A percentile compares a stretch with the other conserved stretches of the same genome.
phyloP scores from a whole-genome alignment of 1,140 invertebrate genomes.

The Helicoverpa armigera region DNA sequence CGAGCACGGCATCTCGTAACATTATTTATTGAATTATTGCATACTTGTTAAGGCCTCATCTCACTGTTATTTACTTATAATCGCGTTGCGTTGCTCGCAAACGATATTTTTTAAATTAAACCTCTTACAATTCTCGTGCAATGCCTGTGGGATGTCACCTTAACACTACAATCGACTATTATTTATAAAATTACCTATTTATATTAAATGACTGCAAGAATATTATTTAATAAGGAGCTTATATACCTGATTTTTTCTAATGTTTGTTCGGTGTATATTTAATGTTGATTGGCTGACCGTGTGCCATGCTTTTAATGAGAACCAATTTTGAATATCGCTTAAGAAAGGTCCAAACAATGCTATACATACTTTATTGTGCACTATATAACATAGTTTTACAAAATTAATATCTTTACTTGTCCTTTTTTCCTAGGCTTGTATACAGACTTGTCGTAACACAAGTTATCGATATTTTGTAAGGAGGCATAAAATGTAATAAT shows the following conservation, averaged over 20 bases:
- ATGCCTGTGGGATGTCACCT: neutral
- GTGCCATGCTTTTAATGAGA: constrained; percentile 27
- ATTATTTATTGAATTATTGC: neutral
- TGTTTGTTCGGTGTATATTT: constrained; percentile 10
- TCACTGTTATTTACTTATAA: neutral
- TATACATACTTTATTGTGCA: neutral
- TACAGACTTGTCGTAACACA: no score
- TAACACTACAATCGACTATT: neutral
- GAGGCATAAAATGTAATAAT: constrained; percentile 6
- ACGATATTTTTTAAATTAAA: no score
- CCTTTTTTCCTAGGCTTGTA: neutral
- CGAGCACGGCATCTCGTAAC: neutral
- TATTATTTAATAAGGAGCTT: constrained; percentile 24
- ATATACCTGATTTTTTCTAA: constrained; percentile 22
- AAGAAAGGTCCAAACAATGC: constrained; percentile 1
- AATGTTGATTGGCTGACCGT: constrained; percentile 9
- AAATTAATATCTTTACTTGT: neutral
- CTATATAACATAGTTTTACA: no score
- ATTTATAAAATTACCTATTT: constrained; percentile 26
- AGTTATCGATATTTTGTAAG: no score
- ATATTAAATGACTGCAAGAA: constrained; percentile 6
- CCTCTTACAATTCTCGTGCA: no score
- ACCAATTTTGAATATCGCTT: constrained; percentile 8
- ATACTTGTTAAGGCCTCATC: neutral
- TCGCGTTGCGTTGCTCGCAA: no score